These are phyloP conservation scores for Apocheima hispidaria DNA, from an alignment of 2,888 invertebrate species.

Conservation along the genomic window DNA sequence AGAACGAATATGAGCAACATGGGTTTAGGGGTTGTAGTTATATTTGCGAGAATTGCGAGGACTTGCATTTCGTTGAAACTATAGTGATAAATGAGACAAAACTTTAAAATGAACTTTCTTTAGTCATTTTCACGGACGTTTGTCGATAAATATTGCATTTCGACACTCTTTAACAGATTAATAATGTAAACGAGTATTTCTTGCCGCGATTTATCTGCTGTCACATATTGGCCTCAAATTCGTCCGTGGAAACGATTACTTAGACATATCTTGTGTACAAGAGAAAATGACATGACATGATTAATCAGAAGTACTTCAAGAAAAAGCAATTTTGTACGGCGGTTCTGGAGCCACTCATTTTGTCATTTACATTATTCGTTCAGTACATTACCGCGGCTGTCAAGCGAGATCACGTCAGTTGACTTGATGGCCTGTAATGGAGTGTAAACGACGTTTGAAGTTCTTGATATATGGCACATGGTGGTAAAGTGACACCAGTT, in stretches of 20 bases:
- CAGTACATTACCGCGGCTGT: constrained; percentile 19
- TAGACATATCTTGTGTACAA: background rate
- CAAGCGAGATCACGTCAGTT: constrained; percentile 7
- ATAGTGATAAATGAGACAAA: too few species aligned
- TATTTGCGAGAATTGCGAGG: too few species aligned
- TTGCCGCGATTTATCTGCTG: background rate
- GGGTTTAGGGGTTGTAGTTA: too few species aligned
- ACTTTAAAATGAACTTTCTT: too few species aligned
- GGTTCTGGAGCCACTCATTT: constrained; percentile 10
- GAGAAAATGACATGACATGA: constrained; percentile 14
- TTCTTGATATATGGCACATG: constrained; percentile 7
- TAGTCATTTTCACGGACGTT: too few species aligned
- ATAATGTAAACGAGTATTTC: too few species aligned
- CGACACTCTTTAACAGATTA: too few species aligned
- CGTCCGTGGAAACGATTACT: background rate
- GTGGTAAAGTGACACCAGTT: background rate
- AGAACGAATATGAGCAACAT: too few species aligned
- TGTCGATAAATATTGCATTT: too few species aligned
- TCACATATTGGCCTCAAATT: background rate
- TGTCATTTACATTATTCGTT: constrained; percentile 20
- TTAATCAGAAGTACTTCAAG: constrained; percentile 14
- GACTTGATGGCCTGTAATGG: constrained; percentile 18
- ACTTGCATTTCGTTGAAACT: too few species aligned
- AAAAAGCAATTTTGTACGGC: constrained; percentile 14
- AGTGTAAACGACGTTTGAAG: constrained; percentile 12